Evolutionary conservation across 2,888 invertebrate species (phyloP).

Genomic region (Melinaea marsaeus): DNA sequence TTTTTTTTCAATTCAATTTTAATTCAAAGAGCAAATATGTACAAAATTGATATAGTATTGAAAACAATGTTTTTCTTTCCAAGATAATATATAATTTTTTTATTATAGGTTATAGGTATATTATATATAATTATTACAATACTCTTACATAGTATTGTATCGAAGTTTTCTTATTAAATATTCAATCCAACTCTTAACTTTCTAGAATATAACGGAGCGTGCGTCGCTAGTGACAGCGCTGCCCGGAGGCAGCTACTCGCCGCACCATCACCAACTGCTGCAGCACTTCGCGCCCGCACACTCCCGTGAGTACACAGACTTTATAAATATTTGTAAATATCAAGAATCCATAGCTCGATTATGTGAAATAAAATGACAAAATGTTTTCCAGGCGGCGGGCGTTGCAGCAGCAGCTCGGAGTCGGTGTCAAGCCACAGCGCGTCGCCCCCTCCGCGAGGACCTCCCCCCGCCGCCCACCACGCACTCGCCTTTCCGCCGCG

Average conservation of each 20-base stretch:
- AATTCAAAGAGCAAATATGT: no score
- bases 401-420: constrained; percentile 85
- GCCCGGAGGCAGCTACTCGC: constrained; percentile 52
- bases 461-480: constrained; percentile 17
- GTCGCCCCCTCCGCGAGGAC: constrained; percentile 54
- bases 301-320: constrained; percentile 73
- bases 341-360: background rate
- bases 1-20: no score
- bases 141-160: no score
- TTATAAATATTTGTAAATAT: constrained; percentile 28
- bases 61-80: no score
- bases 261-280: constrained; percentile 66
- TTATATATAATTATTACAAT: no score
- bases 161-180: background rate
- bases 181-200: background rate
- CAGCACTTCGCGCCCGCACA: constrained; percentile 79
- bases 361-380: background rate
- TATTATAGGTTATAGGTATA: no score
- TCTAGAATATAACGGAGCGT: no score
- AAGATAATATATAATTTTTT: no score
- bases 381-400: constrained; percentile 37
- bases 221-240: constrained; percentile 11
- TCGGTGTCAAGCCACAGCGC: constrained; percentile 81
- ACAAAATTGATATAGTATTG: no score
- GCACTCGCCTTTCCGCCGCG: constrained; percentile 17